Conservation (phyloP, 2,797 vertebrate genomes). For the Carcharodon carcharias region DNA sequence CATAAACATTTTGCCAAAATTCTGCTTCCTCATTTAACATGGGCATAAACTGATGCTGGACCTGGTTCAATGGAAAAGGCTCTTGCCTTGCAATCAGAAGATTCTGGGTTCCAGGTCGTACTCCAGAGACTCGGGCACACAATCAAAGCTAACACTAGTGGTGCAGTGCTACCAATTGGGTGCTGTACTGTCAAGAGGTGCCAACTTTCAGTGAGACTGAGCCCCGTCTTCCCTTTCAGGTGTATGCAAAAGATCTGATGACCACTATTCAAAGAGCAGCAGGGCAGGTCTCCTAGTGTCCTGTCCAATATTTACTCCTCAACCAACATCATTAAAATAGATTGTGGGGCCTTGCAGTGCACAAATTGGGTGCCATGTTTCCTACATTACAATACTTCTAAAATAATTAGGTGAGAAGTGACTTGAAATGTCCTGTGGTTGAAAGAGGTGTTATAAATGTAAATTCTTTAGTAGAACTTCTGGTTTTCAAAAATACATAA, state of each 20-base stretch:
- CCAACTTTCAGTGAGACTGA: neutral
- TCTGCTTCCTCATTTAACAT: neutral
- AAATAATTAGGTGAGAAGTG: neutral
- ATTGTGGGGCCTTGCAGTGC: neutral
- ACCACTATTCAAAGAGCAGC: no score
- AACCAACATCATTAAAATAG: neutral
- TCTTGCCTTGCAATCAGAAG: neutral
- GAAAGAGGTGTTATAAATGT: neutral
- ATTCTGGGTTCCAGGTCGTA: neutral
- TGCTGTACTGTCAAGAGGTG: neutral
- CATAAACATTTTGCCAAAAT: neutral
- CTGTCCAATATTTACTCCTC: neutral
- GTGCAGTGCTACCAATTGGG: no score
- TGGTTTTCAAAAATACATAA: neutral
- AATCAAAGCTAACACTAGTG: neutral
- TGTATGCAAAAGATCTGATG: neutral
- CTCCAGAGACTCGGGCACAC: neutral
- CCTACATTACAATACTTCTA: neutral
- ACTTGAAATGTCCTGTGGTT: neutral
- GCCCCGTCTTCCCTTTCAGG: neutral
- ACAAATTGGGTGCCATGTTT: neutral
- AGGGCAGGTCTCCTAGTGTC: neutral
- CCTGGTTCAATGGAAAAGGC: neutral
- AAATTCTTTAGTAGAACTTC: neutral
- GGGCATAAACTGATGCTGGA: neutral